A percentile compares a stretch with the other conserved stretches of the same genome.
Conservation (phyloP, 2,888 invertebrate genomes). For the Pseudanteris insignis region DNA sequence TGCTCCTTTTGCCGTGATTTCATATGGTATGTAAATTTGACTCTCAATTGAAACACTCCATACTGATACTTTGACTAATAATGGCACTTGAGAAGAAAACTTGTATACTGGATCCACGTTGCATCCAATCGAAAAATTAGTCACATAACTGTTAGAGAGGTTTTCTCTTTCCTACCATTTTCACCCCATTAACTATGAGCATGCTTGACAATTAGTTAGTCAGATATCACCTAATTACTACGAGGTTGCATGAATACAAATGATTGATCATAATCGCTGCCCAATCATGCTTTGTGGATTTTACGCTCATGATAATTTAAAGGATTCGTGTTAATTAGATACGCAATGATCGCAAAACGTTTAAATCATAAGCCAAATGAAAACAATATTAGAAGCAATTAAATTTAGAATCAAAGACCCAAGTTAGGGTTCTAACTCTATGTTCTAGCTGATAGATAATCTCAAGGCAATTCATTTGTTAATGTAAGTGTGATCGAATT, state of each 20-base stretch:
- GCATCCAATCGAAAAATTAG: background rate
- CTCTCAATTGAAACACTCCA: background rate
- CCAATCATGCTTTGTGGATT: no score
- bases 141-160: background rate
- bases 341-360: no score
- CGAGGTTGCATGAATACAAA: no score
- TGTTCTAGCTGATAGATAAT: constrained; percentile 17
- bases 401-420: no score
- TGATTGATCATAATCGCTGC: no score
- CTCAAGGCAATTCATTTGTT: background rate
- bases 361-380: no score
- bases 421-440: no score
- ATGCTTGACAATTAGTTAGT: constrained; percentile 25
- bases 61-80: background rate
- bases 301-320: no score
- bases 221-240: no score
- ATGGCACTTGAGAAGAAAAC: no score
- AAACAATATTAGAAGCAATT: no score
- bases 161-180: constrained; percentile 1
- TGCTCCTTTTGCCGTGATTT: constrained; percentile 99
- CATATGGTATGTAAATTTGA: constrained; percentile 92
- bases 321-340: no score
- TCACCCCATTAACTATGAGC: constrained; percentile 10
- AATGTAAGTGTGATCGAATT: constrained; percentile 58
- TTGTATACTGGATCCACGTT: background rate